Percentiles rank a stretch among this genome's conserved stretches.
phyloP scores from a whole-genome alignment of 2,113 vertebrate genomes.

The Drymodes brunneopygia region DNA sequence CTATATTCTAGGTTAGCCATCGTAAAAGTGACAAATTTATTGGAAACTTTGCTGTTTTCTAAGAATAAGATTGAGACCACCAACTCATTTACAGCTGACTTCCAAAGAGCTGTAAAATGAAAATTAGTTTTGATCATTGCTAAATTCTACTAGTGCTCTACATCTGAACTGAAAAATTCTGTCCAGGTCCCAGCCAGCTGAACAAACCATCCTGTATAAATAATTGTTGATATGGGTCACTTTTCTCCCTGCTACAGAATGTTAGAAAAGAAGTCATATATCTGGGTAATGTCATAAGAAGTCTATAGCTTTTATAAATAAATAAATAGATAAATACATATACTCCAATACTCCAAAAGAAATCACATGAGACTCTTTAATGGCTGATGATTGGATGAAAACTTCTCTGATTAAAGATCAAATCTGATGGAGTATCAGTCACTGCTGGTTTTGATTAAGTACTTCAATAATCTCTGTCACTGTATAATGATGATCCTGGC shows the following conservation, averaged over 20 bases:
- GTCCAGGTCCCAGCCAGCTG: neutral
- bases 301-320: neutral
- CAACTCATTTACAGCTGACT: neutral
- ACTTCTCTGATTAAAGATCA: conserved; percentile 62
- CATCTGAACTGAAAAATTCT: neutral
- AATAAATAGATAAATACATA: neutral
- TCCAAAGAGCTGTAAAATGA: neutral
- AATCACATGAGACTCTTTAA: conserved; percentile 43
- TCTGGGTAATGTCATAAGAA: neutral
- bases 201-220: neutral
- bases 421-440: conserved; percentile 61
- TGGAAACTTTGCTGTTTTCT: neutral
- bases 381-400: conserved; percentile 55
- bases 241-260: neutral
- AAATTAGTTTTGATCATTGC: neutral
- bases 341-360: neutral
- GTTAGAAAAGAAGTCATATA: neutral
- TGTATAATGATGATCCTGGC: conserved; percentile 57
- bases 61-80: neutral
- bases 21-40: neutral
- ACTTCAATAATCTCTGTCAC: conserved; percentile 64
- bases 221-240: neutral
- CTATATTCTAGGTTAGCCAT: neutral
- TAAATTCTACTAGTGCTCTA: neutral
- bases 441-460: conserved; percentile 64